Evolutionary conservation across 2,888 invertebrate species (phyloP), one percentile per base, ranked within the genome.

Genomic region (Exephanes ischioxanthus): DNA sequence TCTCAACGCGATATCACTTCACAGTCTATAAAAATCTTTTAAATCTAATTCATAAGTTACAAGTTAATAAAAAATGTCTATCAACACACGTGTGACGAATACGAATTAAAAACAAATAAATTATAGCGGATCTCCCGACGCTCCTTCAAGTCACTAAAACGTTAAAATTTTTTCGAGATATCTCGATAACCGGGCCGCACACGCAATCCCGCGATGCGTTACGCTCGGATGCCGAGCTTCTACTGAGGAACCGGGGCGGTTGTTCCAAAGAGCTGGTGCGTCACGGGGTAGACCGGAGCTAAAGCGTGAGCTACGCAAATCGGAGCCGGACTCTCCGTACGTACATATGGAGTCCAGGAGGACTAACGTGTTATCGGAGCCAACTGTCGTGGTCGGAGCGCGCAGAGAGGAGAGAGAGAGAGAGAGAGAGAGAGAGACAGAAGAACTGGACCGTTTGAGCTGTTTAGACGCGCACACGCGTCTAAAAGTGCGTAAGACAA

Each of bases 341-440:
- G 48, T 58, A 80, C 67, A 16, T 48, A 48, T 16, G 14, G 45
- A 58, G 80, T 68, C 58, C 66, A 16, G 37, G 45, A 30, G 53
- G 16, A 37, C 33, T 33, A 14, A 76, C 55, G 68, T 87, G 86
- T 87, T 79, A 87, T 87, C 86, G 86, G 87, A 87, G 86, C 82
- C 87, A 82, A 83, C 80, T 81, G 80, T 83, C 80, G 82, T 68
- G 71, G 82, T 66, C 67, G 66, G 68, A 80, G 70, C 63, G 67
- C 68, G 66, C 30, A 68, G 26, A 30, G 41, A 41, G 41, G 41
- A 11, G 41, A 41, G 41, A 41, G 9, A 61, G 78, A 33, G 33
- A 33, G 33, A 68, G 26, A 30, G 41, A 41, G 41, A 11, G 41
- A 41, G 41, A 41, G 9, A 61, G 78, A 33, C 7, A 33, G 33